phyloP scores from a whole-genome alignment of 1,140 invertebrate genomes.

The Vollenhovia emeryi region DNA sequence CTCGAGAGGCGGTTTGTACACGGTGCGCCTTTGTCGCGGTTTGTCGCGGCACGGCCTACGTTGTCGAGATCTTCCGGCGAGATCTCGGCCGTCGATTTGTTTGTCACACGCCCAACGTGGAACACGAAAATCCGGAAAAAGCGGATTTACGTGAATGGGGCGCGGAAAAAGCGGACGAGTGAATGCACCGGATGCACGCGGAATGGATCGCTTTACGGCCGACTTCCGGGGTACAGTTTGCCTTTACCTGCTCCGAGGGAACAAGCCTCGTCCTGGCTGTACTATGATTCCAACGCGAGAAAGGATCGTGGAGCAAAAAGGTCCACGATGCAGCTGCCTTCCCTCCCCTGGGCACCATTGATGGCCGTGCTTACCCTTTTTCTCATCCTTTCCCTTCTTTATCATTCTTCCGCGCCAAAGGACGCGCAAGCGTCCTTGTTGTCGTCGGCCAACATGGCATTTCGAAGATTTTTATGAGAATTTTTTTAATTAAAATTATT shows the following conservation, averaged over 20 bases:
- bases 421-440: no score
- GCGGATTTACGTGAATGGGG: slow-evolving; percentile 63
- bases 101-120: not conserved
- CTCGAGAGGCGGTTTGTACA: slow-evolving; percentile 21
- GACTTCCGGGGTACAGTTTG: slow-evolving; percentile 65
- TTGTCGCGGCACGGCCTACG: no score
- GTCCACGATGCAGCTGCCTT: slow-evolving; percentile 53
- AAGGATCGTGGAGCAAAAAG: slow-evolving; percentile 27
- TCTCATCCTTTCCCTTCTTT: slow-evolving; percentile 41
- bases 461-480: no score
- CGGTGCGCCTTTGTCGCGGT: slow-evolving; percentile 38
- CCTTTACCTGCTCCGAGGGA: slow-evolving; percentile 48
- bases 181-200: slow-evolving; percentile 63
- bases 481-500: no score
- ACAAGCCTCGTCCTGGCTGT: no score
- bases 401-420: not conserved
- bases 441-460: no score
- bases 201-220: slow-evolving; percentile 63
- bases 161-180: slow-evolving; percentile 26
- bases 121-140: slow-evolving; percentile 68
- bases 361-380: slow-evolving; percentile 54
- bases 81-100: not conserved
- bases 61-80: slow-evolving; percentile 18
- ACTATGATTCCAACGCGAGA: not conserved
- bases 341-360: no score